These are phyloP conservation scores for Megalurothrips usitatus DNA, from an alignment of 2,888 invertebrate genomes.

Conservation along the genomic window DNA sequence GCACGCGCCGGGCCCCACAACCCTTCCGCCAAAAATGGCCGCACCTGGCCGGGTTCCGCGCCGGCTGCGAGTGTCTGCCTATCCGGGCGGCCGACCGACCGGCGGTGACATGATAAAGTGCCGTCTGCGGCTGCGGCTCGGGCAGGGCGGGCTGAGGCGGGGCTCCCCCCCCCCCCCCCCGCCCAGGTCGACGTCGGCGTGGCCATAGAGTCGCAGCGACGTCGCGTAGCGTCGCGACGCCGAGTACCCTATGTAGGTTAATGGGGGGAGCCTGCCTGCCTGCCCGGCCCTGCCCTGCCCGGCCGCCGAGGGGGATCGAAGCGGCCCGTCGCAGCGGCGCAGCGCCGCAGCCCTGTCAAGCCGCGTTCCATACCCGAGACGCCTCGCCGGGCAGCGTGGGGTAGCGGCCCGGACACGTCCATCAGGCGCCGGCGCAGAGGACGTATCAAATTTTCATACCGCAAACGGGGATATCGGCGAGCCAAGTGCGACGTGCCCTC, in stretches of 20 bases:
- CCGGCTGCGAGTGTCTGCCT: no score
- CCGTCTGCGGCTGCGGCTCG: no score
- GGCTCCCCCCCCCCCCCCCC: neutral
- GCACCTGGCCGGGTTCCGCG: neutral
- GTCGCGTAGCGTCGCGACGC: neutral
- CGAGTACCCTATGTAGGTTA: constrained; percentile 21
- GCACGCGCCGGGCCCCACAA: neutral
- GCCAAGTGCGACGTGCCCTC: neutral
- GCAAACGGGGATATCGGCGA: no score
- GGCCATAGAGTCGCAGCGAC: neutral
- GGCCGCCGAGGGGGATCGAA: neutral
- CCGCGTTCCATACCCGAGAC: neutral
- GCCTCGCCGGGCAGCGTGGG: neutral
- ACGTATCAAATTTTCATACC: no score
- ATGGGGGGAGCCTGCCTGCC: neutral
- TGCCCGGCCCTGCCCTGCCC: neutral
- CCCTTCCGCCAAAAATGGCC: neutral
- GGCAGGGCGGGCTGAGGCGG: no score
- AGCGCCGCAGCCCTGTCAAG: neutral
- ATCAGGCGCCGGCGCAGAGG: no score
- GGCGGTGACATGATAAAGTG: no score
- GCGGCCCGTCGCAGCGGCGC: neutral
- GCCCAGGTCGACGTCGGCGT: neutral
- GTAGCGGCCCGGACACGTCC: no score
- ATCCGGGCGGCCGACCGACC: no score